These are phyloP conservation scores for Catonia carolina DNA, from an alignment of 2,888 invertebrate species.

Conservation along the genomic window DNA sequence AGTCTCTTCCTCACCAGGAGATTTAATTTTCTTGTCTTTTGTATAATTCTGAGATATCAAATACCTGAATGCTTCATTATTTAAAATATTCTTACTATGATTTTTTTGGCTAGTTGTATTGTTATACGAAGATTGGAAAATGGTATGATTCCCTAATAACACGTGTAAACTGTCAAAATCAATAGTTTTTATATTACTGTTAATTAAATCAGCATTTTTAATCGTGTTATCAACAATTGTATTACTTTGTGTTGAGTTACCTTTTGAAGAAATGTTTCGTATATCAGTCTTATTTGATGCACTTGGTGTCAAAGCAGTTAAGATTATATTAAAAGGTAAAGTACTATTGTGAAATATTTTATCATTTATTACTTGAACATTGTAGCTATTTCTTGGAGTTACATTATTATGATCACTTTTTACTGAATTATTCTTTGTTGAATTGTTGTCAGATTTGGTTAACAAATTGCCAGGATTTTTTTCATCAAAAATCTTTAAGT, in stretches of 20 bases:
- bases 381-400: slow-evolving; percentile 1
- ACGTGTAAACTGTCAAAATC: slow-evolving; percentile 1
- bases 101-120: neutral
- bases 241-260: neutral
- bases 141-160: slow-evolving; percentile 1
- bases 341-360: neutral
- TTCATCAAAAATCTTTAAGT: too few species aligned
- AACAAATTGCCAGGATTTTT: too few species aligned
- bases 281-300: neutral
- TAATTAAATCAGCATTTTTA: neutral
- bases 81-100: neutral
- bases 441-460: too few species aligned
- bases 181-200: neutral
- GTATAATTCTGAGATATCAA: neutral
- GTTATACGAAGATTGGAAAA: neutral
- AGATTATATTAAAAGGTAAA: neutral
- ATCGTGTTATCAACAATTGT: neutral
- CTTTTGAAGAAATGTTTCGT: neutral
- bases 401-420: neutral
- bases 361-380: neutral
- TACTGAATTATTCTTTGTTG: too few species aligned
- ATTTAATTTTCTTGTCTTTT: neutral
- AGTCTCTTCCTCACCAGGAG: neutral
- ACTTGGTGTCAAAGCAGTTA: neutral
- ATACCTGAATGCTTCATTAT: slow-evolving; percentile 1